phyloP scores from a whole-genome alignment of 1,140 invertebrate genomes.

The Papilio helenus region DNA sequence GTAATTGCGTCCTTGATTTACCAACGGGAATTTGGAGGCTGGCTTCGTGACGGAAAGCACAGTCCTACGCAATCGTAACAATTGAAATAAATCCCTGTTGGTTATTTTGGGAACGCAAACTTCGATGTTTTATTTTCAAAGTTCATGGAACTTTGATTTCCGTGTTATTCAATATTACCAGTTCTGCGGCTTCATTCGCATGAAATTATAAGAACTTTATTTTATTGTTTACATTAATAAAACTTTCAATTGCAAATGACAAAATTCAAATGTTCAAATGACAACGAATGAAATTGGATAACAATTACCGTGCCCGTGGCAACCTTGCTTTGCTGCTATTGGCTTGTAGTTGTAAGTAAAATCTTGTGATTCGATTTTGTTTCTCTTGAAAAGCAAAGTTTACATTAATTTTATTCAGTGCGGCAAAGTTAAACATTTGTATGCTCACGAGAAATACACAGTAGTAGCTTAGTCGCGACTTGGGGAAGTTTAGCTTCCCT shows the following conservation, averaged over 20 bases:
- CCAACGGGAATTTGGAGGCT: background rate
- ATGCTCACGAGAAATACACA: conserved; percentile 68
- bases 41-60: background rate
- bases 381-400: conserved; percentile 52
- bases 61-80: background rate
- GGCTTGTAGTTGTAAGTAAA: too few relatives aligned
- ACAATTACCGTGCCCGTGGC: too few relatives aligned
- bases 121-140: background rate
- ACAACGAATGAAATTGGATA: too few relatives aligned
- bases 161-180: too few relatives aligned
- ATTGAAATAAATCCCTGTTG: background rate
- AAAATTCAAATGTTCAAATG: too few relatives aligned
- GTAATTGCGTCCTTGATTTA: background rate
- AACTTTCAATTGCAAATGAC: too few relatives aligned
- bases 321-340: too few relatives aligned
- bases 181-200: too few relatives aligned
- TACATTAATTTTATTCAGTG: conserved; percentile 57
- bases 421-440: conserved; percentile 70
- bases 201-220: too few relatives aligned
- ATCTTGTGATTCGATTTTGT: background rate
- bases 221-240: too few relatives aligned
- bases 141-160: background rate
- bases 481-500: conserved; percentile 59
- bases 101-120: background rate
- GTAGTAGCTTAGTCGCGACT: conserved; percentile 59